These are phyloP conservation scores for Listronotus oregonensis DNA, from an alignment of 1,140 invertebrate genomes.

Conservation along the genomic window DNA sequence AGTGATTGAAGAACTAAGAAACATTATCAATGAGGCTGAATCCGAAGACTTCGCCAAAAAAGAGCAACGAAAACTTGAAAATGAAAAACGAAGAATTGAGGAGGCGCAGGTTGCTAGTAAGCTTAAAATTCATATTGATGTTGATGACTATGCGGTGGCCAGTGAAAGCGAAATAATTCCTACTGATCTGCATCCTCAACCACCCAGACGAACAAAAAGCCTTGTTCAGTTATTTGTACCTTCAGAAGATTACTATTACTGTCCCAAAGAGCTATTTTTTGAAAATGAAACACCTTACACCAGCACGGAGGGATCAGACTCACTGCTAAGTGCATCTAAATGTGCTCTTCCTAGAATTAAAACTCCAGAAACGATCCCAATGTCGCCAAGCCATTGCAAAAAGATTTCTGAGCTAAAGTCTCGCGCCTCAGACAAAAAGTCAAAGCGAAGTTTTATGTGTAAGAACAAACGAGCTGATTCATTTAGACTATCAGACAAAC, in stretches of 20 bases:
- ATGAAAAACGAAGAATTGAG: constrained; percentile 54
- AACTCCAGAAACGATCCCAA: constrained; percentile 46
- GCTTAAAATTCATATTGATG: constrained; percentile 47
- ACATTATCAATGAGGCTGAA: constrained; percentile 84
- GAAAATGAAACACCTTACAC: constrained; percentile 69
- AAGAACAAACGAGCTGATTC: constrained; percentile 40
- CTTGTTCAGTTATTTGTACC: constrained; percentile 55
- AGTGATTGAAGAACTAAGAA: constrained; percentile 82
- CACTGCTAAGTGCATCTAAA: constrained; percentile 69
- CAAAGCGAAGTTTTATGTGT: constrained; percentile 7
- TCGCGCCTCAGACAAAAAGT: constrained; percentile 16
- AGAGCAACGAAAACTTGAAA: constrained; percentile 51
- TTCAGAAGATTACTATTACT: constrained; percentile 58
- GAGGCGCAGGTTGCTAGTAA: constrained; percentile 45
- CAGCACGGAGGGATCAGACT: constrained; percentile 72
- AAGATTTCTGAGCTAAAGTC: constrained; percentile 19
- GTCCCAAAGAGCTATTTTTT: constrained; percentile 62
- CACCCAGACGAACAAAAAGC: constrained; percentile 61
- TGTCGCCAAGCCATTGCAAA: constrained; percentile 18
- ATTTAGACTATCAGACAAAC: constrained; percentile 27
- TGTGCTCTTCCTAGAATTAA: constrained; percentile 56
- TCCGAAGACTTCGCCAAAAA: constrained; percentile 67
- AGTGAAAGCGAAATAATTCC: constrained; percentile 66
- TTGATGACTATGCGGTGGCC: constrained; percentile 40
- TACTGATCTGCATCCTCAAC: constrained; percentile 65